A percentile compares a stretch with the other conserved stretches of the same genome.
Evolutionary conservation across 1,140 invertebrate species (phyloP).

Genomic region (Pseudomyrmex sp.): DNA sequence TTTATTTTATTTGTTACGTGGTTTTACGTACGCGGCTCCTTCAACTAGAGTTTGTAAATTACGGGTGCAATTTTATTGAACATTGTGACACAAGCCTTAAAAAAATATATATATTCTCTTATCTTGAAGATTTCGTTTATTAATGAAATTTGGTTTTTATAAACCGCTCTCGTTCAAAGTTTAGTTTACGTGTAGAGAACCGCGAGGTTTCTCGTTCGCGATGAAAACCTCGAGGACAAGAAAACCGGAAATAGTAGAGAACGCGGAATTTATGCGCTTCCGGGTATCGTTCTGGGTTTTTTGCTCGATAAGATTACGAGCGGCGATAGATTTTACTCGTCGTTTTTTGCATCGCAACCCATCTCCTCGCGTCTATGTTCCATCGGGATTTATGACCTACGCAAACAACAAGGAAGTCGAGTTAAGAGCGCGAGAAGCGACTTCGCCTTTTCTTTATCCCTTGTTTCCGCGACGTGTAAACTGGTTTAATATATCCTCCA

Average conservation of each 20-base stretch:
- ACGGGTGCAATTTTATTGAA: too few relatives aligned
- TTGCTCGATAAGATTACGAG: constrained; percentile 70
- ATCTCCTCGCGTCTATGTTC: constrained; percentile 67
- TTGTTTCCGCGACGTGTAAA: neutral
- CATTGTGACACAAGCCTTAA: too few relatives aligned
- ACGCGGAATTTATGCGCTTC: constrained; percentile 61
- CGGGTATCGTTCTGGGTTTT: constrained; percentile 45
- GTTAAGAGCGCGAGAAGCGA: constrained; percentile 9
- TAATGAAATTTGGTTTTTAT: too few relatives aligned
- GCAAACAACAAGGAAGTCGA: constrained; percentile 76
- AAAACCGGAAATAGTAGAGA: constrained; percentile 60
- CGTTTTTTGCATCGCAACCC: constrained; percentile 72
- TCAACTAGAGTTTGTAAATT: too few relatives aligned
- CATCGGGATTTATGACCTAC: constrained; percentile 74
- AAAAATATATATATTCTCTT: too few relatives aligned
- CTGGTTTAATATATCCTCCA: constrained; percentile 13
- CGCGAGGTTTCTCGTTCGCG: neutral
- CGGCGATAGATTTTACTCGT: constrained; percentile 72
- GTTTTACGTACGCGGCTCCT: too few relatives aligned
- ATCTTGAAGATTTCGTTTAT: too few relatives aligned
- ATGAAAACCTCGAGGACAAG: neutral
- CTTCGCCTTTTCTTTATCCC: constrained; percentile 19
- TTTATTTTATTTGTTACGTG: too few relatives aligned
- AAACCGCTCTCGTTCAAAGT: too few relatives aligned
- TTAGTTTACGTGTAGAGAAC: too few relatives aligned